Percentiles rank a stretch among this genome's conserved stretches.
phyloP scores from a whole-genome alignment of 1,140 invertebrate genomes.

The Chionoecetes opilio region DNA sequence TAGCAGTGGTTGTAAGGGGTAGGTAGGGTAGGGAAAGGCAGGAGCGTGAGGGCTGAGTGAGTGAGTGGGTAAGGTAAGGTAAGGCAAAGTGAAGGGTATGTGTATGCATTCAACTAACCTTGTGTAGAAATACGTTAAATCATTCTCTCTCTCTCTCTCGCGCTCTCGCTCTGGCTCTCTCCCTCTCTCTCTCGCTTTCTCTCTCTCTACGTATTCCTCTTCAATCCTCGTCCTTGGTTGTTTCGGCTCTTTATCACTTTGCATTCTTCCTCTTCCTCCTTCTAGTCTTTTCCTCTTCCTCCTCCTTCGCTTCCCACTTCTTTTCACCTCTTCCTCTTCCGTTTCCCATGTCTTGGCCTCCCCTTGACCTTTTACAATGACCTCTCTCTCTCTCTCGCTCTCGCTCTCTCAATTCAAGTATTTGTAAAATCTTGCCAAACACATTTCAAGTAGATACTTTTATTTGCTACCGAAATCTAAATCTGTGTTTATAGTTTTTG shows the following conservation, averaged over 20 bases:
- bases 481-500: too few species aligned
- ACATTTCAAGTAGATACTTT: too few species aligned
- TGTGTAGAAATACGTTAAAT: background rate
- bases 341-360: background rate
- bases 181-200: slow-evolving; percentile 35
- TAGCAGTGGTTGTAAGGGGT: background rate
- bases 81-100: background rate
- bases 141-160: background rate
- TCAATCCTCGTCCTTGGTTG: background rate
- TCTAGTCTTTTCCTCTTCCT: background rate
- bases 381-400: slow-evolving; percentile 32
- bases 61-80: background rate
- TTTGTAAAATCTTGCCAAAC: too few species aligned
- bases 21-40: background rate
- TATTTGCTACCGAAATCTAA: too few species aligned
- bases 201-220: background rate
- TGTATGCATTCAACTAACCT: background rate
- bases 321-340: background rate
- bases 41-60: too few species aligned
- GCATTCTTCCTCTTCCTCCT: background rate
- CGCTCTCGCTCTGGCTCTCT: background rate
- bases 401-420: background rate
- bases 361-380: background rate
- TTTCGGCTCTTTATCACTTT: background rate
- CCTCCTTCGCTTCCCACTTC: background rate